phyloP scores from a whole-genome alignment of 2,797 vertebrate genomes.

The Enteromius radiatus region DNA sequence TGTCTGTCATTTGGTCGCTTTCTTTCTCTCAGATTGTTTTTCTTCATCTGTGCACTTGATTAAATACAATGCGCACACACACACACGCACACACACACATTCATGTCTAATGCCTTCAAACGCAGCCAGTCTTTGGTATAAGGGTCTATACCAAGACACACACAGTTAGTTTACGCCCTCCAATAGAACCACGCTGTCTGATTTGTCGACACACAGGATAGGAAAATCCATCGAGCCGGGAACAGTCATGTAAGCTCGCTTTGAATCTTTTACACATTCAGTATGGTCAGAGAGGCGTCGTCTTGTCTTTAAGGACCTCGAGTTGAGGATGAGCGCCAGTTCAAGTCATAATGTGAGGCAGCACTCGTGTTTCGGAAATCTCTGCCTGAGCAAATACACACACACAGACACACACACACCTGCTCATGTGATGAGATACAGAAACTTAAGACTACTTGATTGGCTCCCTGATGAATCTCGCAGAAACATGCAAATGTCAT shows the following conservation, averaged over 20 bases:
- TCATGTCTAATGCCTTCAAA: slow-evolving; percentile 70
- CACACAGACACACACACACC: neutral
- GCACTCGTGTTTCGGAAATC: slow-evolving; percentile 53
- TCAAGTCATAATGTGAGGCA: slow-evolving; percentile 74
- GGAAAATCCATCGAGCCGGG: slow-evolving; percentile 77
- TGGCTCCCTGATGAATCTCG: neutral
- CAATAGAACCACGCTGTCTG: slow-evolving; percentile 77
- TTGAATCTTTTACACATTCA: slow-evolving; percentile 93
- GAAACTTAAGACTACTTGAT: slow-evolving; percentile 1
- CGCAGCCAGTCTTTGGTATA: slow-evolving; percentile 76
- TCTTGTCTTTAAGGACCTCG: slow-evolving; percentile 70
- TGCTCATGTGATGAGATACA: slow-evolving; percentile 5
- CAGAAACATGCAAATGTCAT: neutral
- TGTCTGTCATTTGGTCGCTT: slow-evolving; percentile 75
- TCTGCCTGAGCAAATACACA: slow-evolving; percentile 42
- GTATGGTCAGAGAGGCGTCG: slow-evolving; percentile 89
- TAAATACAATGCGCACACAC: slow-evolving; percentile 58
- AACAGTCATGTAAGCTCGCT: slow-evolving; percentile 79
- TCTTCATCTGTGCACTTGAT: slow-evolving; percentile 67
- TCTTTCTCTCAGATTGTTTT: slow-evolving; percentile 59
- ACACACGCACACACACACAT: slow-evolving; percentile 73
- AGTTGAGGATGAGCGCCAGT: slow-evolving; percentile 70
- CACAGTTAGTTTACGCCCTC: slow-evolving; percentile 68
- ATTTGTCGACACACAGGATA: slow-evolving; percentile 90
- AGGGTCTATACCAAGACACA: slow-evolving; percentile 62